Base-by-base conservation (phyloP, 2,888 invertebrate genomes). In the Melikaiella ostensackeni region DNA sequence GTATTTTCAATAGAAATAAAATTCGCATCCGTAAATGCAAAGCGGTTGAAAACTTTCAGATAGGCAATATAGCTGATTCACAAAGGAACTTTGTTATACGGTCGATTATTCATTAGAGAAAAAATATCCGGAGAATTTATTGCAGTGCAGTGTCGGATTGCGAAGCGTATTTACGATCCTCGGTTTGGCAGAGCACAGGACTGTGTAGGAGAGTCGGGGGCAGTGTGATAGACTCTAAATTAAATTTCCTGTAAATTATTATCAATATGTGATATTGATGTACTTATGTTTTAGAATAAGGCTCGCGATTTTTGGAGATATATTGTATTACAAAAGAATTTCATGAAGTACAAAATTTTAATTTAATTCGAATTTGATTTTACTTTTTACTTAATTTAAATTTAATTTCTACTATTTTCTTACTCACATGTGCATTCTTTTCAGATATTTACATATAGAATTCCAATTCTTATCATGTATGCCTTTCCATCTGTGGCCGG, bases 101-200 rank as follows among this genome's bases (percentile, higher is more conserved):
- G 19, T 70, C 30, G 27, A 46, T 70, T 50, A 70, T 70, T 50
- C 46, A 30, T 50, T 30, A 9, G 5, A 70, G 46, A 46, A 24
- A 30, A 46, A 50, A 46, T 70, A 70, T 70, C 27, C 2, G 4
- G 1, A 50, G 30, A 50, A 70, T 70, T 70, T 70, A 70, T 70
- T 46, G 19, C 27, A 46, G 11, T 19, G 19, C n/a, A 27, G 30
- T 50, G 13, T n/a, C 50, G 9, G 24, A 16, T 55, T 27, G 27
- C 70, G 27, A 66, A 24, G n/a, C 46, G 50, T 70, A 50, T 70
- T 70, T 70, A 50, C 46, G 50, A 70, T 70, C 50, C 9, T 70
- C 19, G 50, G 11, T 27, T 38, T 55, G 42, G 73, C 42, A 57
- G 57, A 35, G 35, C 75, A 27, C 21, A 3, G 70, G 61, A 73